Base-by-base conservation (phyloP, 1,140 invertebrate species). In the Drosophila truncata region DNA sequence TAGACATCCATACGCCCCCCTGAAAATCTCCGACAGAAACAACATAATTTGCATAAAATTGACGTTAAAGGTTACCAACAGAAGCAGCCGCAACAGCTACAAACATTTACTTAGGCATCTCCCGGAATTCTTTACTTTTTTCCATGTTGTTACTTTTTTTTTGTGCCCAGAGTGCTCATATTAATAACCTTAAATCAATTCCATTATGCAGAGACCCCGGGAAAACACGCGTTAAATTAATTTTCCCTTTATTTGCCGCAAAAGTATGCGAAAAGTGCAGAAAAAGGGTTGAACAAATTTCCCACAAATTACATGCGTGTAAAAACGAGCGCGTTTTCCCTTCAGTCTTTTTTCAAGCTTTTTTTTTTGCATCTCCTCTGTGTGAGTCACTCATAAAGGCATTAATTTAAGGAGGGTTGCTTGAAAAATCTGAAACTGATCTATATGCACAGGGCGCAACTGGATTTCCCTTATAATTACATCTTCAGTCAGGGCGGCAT, bases 41-140 rank as follows among this genome's bases (percentile, higher is more conserved):
- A 91, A 91, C 82, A 92, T 85, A 92, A 92, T 92, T 92, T 92
- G 91, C 91, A 92, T 92, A 92, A 92, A 92, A 92, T 92, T 82
- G 91, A 92, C 91, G 91, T 92, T 92, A 92, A 91, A 92, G 91
- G 91, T 92, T 92, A 84, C 61, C 72, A 49, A 23, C 35, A 33
- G 13, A 9, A 33, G 70, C 57, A 77, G 88, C 80, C 74, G 60
- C 63, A 71, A 65, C 42, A 49, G 69, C 66, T 50, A 84, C 83
- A 92, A 90, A 91, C 91, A 91, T 91, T 91, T 91, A 84, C 85
- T 82, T 91, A 91, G 86, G 82, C 74, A 61, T 33, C 74, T 66
- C 42, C 62, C 57, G 55, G 63, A 52, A 60, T 59, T 69, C 55
- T 42, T 75, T 64, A 18, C 71, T n/a, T 52, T 71, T 55, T 72